Percentiles rank a stretch among this genome's conserved stretches.
Evolutionary conservation across 2,888 invertebrate species (phyloP).

Genomic region (Nephrotoma flavescens): DNA sequence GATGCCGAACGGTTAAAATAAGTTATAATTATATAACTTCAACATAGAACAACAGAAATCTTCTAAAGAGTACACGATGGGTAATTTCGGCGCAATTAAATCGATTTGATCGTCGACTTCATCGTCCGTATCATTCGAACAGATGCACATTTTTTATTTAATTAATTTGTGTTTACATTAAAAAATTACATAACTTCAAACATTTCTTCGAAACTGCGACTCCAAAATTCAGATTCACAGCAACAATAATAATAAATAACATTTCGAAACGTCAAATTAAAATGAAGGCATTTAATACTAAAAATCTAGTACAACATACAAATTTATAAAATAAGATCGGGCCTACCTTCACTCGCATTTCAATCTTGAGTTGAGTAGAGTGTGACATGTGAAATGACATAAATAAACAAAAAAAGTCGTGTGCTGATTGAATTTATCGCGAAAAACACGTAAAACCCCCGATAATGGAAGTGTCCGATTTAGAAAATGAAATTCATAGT

Average conservation of each 20-base stretch:
- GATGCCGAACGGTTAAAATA: too few relatives aligned
- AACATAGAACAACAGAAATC: too few relatives aligned
- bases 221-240: not conserved
- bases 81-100: conserved; percentile 36
- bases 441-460: not conserved
- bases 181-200: not conserved
- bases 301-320: not conserved
- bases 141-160: not conserved
- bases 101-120: not conserved
- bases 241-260: not conserved
- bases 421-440: not conserved
- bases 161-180: not conserved
- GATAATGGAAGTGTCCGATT: conserved; percentile 6
- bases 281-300: not conserved
- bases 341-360: not conserved
- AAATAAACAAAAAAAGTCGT: not conserved
- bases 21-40: too few relatives aligned
- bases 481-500: conserved; percentile 36
- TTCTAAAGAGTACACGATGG: conserved; percentile 73
- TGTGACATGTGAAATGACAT: not conserved
- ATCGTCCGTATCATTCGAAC: not conserved
- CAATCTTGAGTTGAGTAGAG: not conserved
- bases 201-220: not conserved
- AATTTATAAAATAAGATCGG: not conserved
- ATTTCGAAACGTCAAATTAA: not conserved